These are phyloP conservation scores for Mobula hypostoma DNA, from an alignment of 2,113 vertebrate species.

Conservation along the genomic window DNA sequence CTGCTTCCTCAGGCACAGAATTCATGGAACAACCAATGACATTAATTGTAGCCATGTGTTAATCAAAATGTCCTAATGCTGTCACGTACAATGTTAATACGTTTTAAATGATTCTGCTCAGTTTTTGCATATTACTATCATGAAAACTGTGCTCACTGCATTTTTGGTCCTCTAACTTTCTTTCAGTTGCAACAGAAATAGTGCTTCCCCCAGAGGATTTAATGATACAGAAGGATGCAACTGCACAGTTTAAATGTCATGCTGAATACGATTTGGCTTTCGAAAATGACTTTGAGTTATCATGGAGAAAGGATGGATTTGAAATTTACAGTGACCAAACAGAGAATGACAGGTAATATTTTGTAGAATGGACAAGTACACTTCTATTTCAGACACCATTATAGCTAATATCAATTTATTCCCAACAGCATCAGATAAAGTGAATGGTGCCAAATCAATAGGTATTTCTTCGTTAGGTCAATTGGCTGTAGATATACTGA, in stretches of 20 bases:
- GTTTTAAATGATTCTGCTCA: background rate
- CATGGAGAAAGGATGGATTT: slow-evolving; percentile 76
- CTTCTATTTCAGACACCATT: background rate
- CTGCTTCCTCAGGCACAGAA: background rate
- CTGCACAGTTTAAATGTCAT: slow-evolving; percentile 71
- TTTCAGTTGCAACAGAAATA: slow-evolving; percentile 78
- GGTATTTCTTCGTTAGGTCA: background rate
- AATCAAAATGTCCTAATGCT: background rate
- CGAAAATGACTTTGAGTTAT: slow-evolving; percentile 68
- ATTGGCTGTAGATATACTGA: background rate
- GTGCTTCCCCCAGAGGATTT: slow-evolving; percentile 62
- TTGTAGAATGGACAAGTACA: background rate
- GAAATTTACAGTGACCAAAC: slow-evolving; percentile 66
- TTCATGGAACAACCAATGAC: background rate
- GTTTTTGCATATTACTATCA: background rate
- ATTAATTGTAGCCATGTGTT: background rate
- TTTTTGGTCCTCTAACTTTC: slow-evolving; percentile 37
- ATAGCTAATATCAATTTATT: background rate
- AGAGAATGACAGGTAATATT: slow-evolving; percentile 62
- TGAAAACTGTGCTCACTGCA: background rate
- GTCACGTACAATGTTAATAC: background rate
- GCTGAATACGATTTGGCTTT: slow-evolving; percentile 74
- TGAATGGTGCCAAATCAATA: background rate
- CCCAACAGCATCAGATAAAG: background rate
- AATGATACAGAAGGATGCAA: slow-evolving; percentile 63